Conservation (phyloP, 2,797 vertebrate genomes). For the Neoniphon sammara region DNA sequence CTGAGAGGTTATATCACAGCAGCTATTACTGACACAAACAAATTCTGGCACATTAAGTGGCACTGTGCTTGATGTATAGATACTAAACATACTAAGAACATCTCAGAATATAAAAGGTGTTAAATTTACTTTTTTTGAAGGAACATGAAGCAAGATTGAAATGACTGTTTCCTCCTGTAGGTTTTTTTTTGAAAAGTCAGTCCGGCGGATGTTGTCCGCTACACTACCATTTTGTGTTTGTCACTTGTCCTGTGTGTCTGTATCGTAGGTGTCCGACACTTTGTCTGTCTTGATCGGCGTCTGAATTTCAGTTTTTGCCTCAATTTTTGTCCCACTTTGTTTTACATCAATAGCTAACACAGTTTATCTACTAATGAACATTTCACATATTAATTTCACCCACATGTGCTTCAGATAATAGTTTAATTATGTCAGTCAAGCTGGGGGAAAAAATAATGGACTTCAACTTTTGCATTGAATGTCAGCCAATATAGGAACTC, state of each 20-base stretch:
- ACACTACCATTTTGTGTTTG: constrained; percentile 53
- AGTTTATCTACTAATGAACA: not conserved
- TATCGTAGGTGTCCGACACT: constrained; percentile 39
- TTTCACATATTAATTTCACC: not conserved
- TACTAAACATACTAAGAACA: too few species aligned
- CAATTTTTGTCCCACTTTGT: constrained; percentile 14
- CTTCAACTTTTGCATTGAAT: not conserved
- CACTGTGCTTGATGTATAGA: too few species aligned
- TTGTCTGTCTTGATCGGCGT: constrained; percentile 55
- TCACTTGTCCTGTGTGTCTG: constrained; percentile 55
- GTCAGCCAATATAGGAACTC: constrained; percentile 36
- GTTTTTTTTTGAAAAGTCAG: constrained; percentile 37
- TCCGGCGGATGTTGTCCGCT: constrained; percentile 51
- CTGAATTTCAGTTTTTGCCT: constrained; percentile 44
- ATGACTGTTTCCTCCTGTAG: constrained; percentile 49
- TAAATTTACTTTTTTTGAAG: not conserved
- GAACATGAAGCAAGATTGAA: constrained; percentile 64
- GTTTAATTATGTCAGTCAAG: not conserved
- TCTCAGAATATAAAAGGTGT: too few species aligned
- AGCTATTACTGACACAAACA: too few species aligned
- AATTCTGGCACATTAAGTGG: too few species aligned
- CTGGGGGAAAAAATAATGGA: not conserved
- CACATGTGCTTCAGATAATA: constrained; percentile 1
- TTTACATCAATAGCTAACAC: constrained; percentile 12
- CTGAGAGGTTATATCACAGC: too few species aligned